Evolutionary conservation across 2,113 vertebrate species (phyloP), one percentile per base, ranked within the genome.

Genomic region (Craseonycteris thonglongyai): DNA sequence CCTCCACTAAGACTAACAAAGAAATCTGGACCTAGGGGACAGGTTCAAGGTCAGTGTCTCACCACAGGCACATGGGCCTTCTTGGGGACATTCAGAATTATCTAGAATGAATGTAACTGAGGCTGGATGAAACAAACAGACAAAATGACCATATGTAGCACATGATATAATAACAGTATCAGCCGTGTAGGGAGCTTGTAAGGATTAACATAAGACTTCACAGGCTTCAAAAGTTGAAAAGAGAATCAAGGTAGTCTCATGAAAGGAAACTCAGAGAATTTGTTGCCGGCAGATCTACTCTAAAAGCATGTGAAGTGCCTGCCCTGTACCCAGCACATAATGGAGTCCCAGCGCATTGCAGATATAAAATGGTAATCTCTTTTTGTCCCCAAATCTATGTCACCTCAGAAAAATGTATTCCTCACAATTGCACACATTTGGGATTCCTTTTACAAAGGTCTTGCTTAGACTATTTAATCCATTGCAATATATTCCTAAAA

Each of bases 41-140:
- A 24, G 21, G n/a, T 5, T 16, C 5, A 24, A 61, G 4, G 40
- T 3, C 38, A 5, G 3, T 10, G 35, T 5, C 19, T 12, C 35
- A 21, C 3, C 1, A 30, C 2, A 21, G 45, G 14, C 21, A 4
- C 0, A 3, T 19, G 19, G 7, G 47, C n/a, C n/a, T 16, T 18
- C 19, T 69, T 8, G 35, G 26, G 4, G 19, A 19, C 8, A 15
- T 28, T 7, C n/a, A 49, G 35, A 51, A 47, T 33, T 11, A 49
- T 33, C 21, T 28, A 49, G 63, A 24, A 66, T 6, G n/a, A 61
- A 40, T 19, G 40, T 35, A 45, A 66, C 26, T 59, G 33, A 79
- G 58, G n/a, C 35, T 92, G 35, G 5, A 47, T 65, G 47, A 11
- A 7, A 21, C n/a, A 80, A 63, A 9, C 9, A 24, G 35, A 69